Base-by-base conservation (phyloP, 2,888 invertebrate species). In the Scaptomyza polygonia region DNA sequence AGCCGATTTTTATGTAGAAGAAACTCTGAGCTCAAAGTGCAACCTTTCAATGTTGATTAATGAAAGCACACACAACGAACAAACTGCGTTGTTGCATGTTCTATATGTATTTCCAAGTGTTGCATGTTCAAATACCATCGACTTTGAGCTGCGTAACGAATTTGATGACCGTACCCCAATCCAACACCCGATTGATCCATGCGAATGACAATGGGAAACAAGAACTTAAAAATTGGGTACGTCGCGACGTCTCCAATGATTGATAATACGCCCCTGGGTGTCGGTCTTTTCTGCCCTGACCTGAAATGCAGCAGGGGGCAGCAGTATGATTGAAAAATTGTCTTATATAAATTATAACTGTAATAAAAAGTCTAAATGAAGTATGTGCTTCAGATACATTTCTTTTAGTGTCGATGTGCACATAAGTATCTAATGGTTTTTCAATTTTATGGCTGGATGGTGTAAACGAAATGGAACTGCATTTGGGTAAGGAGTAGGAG, bases 341-440 rank as follows among this genome's bases (percentile, higher is more conserved):
- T 73, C 82, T 86, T 84, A 83, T 61, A 82, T 82, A 83, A 82
- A 82, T 82, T 82, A 87, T 87, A 82, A 86, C 82, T 87, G 82
- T 87, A 88, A 82, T 87, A 86, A 84, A 83, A 63, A 47, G 44
- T 55, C 7, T 18, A 32, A 39, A 42, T 56, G 30, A 52, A 52
- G 58, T 47, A 29, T 52, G 51, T 65, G 59, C 55, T 36, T 42
- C 16, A 43, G 62, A 40, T 42, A 34, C 12, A 18, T 34, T 40
- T 32, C 30, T 12, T 39, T 11, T 9, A 18, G 51, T 62, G 53
- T 30, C 36, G 39, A 53, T 48, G 51, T 48, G 21, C 21, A 36
- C 56, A 34, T 21, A 30, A 48, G 25, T 48, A 45, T 69, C 66
- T 88, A 88, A 82, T 82, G 71, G 63, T 47, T 79, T 83, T 77